Evolutionary conservation across 2,113 vertebrate genomes (phyloP).

Genomic region (Nothobranchius kuhntae): DNA sequence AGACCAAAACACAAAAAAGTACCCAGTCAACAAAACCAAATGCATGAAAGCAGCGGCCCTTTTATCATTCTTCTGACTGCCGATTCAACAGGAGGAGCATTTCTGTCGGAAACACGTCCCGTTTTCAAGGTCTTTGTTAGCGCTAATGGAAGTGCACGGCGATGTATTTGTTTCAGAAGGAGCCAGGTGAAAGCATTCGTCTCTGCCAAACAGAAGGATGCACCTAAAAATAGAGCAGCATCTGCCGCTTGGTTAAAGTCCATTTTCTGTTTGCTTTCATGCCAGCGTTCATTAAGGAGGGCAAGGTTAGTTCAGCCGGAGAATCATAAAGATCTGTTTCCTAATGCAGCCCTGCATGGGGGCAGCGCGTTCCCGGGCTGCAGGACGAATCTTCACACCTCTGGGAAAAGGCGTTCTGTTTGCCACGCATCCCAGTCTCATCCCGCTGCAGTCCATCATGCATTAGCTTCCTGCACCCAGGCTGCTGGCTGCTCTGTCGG

Average conservation of each 20-base stretch:
- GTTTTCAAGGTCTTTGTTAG: conserved; percentile 62
- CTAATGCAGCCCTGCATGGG: conserved; percentile 9
- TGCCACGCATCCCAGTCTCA: conserved; percentile 15
- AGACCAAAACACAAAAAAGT: conserved; percentile 7
- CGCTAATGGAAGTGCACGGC: conserved; percentile 59
- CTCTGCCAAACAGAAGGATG: conserved; percentile 37
- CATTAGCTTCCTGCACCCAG: conserved; percentile 10
- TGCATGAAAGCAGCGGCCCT: conserved; percentile 18
- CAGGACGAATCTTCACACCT: background rate
- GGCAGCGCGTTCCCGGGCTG: conserved; percentile 7
- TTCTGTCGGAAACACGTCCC: conserved; percentile 17
- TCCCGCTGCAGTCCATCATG: background rate
- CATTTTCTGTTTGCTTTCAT: conserved; percentile 50
- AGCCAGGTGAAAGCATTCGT: conserved; percentile 60
- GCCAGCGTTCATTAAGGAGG: conserved; percentile 30
- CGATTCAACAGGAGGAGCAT: conserved; percentile 37
- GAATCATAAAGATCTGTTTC: conserved; percentile 35
- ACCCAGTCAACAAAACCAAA: conserved; percentile 30
- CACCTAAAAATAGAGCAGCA: conserved; percentile 28
- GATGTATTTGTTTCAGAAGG: conserved; percentile 36
- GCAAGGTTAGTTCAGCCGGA: conserved; percentile 34
- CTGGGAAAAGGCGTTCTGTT: background rate
- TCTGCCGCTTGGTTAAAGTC: conserved; percentile 25
- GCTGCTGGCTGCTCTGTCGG: conserved; percentile 17
- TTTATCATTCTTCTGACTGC: conserved; percentile 39